Percentiles rank a stretch among this genome's conserved stretches.
These are phyloP conservation scores for Cataglyphis altisquamis DNA, from an alignment of 2,888 invertebrate species.

Conservation along the genomic window DNA sequence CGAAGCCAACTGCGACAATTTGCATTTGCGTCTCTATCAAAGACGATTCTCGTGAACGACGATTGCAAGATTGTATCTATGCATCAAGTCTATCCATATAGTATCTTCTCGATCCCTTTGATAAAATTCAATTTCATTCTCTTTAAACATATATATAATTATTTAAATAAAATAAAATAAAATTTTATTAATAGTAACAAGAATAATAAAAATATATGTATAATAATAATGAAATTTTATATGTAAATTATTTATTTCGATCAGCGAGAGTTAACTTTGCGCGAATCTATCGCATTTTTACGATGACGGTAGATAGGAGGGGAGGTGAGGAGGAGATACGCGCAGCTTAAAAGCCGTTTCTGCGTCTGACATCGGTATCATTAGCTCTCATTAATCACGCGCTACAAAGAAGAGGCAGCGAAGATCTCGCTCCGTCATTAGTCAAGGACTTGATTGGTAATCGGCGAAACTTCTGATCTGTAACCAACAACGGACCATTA, in stretches of 20 bases:
- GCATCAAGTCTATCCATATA: background rate
- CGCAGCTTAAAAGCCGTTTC: slow-evolving; percentile 61
- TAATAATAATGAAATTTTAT: background rate
- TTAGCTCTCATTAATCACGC: slow-evolving; percentile 69
- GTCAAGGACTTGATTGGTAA: slow-evolving; percentile 67
- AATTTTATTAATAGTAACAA: background rate
- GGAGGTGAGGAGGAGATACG: slow-evolving; percentile 12
- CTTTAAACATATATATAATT: background rate
- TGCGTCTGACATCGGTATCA: slow-evolving; percentile 70
- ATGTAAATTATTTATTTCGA: background rate
- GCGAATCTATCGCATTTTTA: slow-evolving; percentile 9
- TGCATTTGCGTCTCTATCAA: slow-evolving; percentile 36
- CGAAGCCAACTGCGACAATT: slow-evolving; percentile 40
- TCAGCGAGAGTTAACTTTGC: background rate
- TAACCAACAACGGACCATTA: slow-evolving; percentile 63
- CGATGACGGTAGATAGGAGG: background rate
- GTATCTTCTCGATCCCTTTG: slow-evolving; percentile 25
- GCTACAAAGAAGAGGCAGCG: slow-evolving; percentile 56
- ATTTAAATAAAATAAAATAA: background rate
- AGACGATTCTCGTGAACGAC: slow-evolving; percentile 22
- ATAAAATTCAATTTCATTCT: slow-evolving; percentile 2
- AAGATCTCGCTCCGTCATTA: slow-evolving; percentile 61
- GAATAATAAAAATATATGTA: background rate
- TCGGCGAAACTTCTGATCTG: slow-evolving; percentile 69
- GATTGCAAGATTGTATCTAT: slow-evolving; percentile 11